Evolutionary conservation across 1,140 invertebrate genomes (phyloP).

Genomic region (Cheumatopsyche charites): DNA sequence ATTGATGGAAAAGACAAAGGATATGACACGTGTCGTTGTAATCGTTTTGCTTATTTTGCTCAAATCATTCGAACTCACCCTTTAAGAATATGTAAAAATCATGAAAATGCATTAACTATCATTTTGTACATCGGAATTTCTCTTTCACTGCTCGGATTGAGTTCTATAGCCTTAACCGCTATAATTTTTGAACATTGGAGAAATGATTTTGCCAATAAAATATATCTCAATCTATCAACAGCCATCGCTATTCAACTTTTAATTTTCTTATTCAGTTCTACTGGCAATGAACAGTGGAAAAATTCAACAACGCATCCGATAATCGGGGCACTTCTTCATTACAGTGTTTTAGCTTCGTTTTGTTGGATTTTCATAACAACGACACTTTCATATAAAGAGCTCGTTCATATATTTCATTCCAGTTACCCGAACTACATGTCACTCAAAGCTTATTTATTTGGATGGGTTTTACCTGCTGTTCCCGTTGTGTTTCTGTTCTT

Average conservation of each 20-base stretch:
- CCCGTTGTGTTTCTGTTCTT: slow-evolving; percentile 55
- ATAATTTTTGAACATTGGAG: slow-evolving; percentile 57
- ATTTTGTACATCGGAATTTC: slow-evolving; percentile 56
- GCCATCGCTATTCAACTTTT: slow-evolving; percentile 54
- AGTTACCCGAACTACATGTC: slow-evolving; percentile 55
- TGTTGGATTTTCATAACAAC: slow-evolving; percentile 62
- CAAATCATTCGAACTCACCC: slow-evolving; percentile 55
- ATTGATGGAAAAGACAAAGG: slow-evolving; percentile 39
- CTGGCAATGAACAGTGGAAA: slow-evolving; percentile 50
- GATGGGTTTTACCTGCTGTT: slow-evolving; percentile 56
- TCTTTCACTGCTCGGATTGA: slow-evolving; percentile 55
- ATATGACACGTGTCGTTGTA: slow-evolving; percentile 57
- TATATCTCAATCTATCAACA: slow-evolving; percentile 59
- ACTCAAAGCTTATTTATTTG: slow-evolving; percentile 55
- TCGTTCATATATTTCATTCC: slow-evolving; percentile 57
- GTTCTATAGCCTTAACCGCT: slow-evolving; percentile 55
- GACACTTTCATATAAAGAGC: slow-evolving; percentile 55
- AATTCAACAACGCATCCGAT: slow-evolving; percentile 54
- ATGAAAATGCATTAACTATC: slow-evolving; percentile 52
- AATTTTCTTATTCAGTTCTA: slow-evolving; percentile 53
- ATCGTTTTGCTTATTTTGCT: slow-evolving; percentile 60
- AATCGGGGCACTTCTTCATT: slow-evolving; percentile 57
- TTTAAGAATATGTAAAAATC: slow-evolving; percentile 49
- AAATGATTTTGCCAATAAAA: slow-evolving; percentile 59
- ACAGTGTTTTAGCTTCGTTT: slow-evolving; percentile 56